A percentile compares a stretch with the other conserved stretches of the same genome.
phyloP scores from a whole-genome alignment of 2,113 vertebrate species.

The Oreochromis aureus region DNA sequence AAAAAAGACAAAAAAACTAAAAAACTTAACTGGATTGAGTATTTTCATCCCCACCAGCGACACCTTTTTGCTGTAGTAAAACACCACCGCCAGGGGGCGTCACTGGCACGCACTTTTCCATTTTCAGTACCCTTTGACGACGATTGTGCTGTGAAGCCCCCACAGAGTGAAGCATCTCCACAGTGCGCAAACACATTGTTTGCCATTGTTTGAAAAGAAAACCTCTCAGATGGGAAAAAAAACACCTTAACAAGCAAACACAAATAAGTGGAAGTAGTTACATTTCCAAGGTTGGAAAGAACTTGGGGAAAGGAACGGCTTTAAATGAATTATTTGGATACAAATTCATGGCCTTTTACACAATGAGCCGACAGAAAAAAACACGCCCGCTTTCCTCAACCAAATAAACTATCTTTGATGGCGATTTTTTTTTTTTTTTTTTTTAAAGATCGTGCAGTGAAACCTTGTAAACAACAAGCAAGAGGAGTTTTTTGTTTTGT shows the following conservation, averaged over 20 bases:
- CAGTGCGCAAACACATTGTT: background rate
- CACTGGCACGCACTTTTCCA: background rate
- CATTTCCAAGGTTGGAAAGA: background rate
- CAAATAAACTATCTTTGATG: background rate
- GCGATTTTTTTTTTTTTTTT: background rate
- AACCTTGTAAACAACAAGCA: constrained; percentile 19
- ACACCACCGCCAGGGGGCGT: constrained; percentile 34
- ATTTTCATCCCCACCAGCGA: background rate
- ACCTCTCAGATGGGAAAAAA: background rate
- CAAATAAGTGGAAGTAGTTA: background rate
- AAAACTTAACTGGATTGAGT: background rate
- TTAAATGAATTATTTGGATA: background rate
- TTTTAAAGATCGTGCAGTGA: background rate
- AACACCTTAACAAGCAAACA: background rate
- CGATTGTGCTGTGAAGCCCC: background rate
- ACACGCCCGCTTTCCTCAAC: background rate
- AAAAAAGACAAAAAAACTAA: background rate
- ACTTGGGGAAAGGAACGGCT: background rate
- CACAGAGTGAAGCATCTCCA: background rate
- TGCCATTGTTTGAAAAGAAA: background rate
- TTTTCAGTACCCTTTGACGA: background rate
- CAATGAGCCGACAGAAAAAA: background rate
- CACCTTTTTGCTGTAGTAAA: background rate
- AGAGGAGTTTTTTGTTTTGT: background rate
- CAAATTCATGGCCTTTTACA: constrained; percentile 7